Evolutionary conservation across 2,888 invertebrate genomes (phyloP), one percentile per base, ranked within the genome.

Genomic region (Ormyrus labotus): DNA sequence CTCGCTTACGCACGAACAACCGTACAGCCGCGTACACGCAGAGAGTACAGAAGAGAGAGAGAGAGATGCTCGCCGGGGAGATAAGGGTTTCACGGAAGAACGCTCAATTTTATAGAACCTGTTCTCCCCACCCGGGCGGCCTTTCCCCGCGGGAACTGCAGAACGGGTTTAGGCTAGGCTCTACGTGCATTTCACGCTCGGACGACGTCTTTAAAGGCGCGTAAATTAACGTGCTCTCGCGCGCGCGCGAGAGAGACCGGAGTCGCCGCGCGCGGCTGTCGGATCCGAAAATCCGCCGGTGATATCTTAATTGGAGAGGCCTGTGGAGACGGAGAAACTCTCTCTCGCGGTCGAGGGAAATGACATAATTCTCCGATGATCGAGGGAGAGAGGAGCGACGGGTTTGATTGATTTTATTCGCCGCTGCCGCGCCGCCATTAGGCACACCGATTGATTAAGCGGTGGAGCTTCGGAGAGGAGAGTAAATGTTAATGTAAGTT

Each of bases 21-120:
- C 4, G 34, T 45, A 68, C 13, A 47, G 11, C 8, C 34, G 13
- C 0, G 11, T 63, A 10, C 61, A 48, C 50, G 50, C 48, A 8
- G 19, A 61, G 51, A 6, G 19, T 55, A 63, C 57, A n/a, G 10
- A 57, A 61, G 55, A 67, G 13, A 60, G 58, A 57, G 67, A 34
- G 53, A 34, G 55, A 72, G 80, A 84, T 85, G 79, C 81, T 83
- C 82, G 84, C 78, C 9, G 45, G 81, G 80, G 79, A 81, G 87
- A 88, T 86, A 86, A 86, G 85, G 74, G 86, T 87, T 86, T 87
- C 86, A 86, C 86, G 87, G 87, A 87, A 87, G 89, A 87, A 87
- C 87, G 87, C 86, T 85, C 87, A 86, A 87, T 90, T 90, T 89
- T 88, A 88, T 87, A 87, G 86, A 90, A 90, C 90, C 88, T 89